phyloP scores from a whole-genome alignment of 2,888 invertebrate genomes.

The Drosophila colorata region DNA sequence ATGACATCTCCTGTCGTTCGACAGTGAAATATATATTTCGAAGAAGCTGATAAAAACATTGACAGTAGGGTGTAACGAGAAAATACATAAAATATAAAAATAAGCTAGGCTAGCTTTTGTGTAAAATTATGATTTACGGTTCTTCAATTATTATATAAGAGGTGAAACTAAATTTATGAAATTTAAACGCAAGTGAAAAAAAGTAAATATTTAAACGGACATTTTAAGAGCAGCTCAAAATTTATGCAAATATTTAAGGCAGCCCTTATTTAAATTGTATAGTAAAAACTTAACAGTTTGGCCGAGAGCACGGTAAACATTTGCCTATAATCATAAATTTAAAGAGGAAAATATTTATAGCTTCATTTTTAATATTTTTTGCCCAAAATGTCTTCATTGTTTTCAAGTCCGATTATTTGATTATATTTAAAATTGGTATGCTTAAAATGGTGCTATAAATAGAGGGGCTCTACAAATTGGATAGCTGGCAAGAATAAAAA shows the following conservation, averaged over 20 bases:
- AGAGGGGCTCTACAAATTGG: background rate
- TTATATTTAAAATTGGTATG: background rate
- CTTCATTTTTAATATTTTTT: no score
- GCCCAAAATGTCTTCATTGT: no score
- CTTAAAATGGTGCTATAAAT: background rate
- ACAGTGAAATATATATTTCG: constrained; percentile 32
- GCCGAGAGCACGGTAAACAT: no score
- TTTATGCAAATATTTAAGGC: background rate
- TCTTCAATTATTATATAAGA: background rate
- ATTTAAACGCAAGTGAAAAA: no score
- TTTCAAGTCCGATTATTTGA: background rate
- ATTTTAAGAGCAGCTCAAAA: no score
- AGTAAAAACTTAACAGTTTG: no score
- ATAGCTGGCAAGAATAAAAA: constrained; percentile 14
- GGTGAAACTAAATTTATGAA: no score
- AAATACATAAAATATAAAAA: background rate
- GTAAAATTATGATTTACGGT: background rate
- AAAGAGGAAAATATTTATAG: no score
- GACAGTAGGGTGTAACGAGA: background rate
- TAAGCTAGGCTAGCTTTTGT: background rate
- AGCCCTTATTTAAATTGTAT: background rate
- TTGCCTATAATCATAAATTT: no score
- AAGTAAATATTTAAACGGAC: no score
- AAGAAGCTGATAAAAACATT: constrained; percentile 5
- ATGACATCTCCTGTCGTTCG: constrained; percentile 65